Evolutionary conservation across 1,140 invertebrate species (phyloP), one percentile per base, ranked within the genome.

Genomic region (Heliothis virescens): DNA sequence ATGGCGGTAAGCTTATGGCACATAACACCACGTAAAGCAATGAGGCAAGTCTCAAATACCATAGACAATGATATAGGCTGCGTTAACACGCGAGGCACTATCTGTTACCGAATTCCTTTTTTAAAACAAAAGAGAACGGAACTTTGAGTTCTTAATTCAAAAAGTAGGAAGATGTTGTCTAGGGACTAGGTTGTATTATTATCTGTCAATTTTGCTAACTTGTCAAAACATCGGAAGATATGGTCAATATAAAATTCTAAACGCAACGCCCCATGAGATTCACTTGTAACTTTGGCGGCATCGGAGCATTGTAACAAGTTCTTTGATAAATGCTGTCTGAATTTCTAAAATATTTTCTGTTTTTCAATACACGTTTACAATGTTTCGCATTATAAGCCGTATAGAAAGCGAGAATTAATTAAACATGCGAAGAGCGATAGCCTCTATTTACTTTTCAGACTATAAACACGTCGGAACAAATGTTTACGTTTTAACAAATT

Each of bases 31-130:
- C 73, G 41, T 76, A 63, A 63, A 76, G 59, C 47, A 48, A 47
- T 29, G 67, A 53, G 67, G 48, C 67, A 15, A 65, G 60, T 65
- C 16, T 60, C 7, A 72, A 72, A 69, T 60, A 75, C 48, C 57
- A 52, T 63, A 52, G 41, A 63, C 48, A 34, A 76, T 72, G 75
- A 77, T 81, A 72, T 21, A 81, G 69, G 50, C 67, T 10, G 41
- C 55, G 13, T 21, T 57, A 7, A 59, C 74, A 78, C 80, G 74
- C 80, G 26, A 77, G 78, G 69, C 78, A 73, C 65, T 41, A 59
- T 73, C 63, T 77, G 80, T 77, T 60, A 75, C 79, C 16, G 16
- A 29, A 1, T 21, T 15, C 16, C 15, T 26, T 57, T 59, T 41
- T 57, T 1, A 21, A 47, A 15, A n/a, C 10, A 34, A 13, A 48